Conservation (phyloP, 2,888 invertebrate species). For the Calliphora vomitoria region DNA sequence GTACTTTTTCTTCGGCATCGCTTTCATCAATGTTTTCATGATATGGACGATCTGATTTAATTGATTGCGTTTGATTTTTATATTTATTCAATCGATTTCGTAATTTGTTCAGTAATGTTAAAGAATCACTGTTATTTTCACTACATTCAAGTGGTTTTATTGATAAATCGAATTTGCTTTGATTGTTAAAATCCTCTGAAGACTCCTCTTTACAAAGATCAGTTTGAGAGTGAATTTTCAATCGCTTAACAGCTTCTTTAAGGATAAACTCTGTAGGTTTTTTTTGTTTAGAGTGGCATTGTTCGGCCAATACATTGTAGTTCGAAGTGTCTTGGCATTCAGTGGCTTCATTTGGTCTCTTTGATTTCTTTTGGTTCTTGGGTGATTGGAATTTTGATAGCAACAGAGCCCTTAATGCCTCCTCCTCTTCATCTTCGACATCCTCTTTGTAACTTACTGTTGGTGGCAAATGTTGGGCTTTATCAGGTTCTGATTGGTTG, state of each 20-base stretch:
- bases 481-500: neutral
- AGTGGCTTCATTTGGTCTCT: neutral
- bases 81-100: slow-evolving; percentile 1
- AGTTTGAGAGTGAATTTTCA: slow-evolving; percentile 74
- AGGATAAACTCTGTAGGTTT: slow-evolving; percentile 79
- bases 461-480: neutral
- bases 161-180: neutral
- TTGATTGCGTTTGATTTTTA: slow-evolving; percentile 15
- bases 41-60: neutral
- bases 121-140: neutral
- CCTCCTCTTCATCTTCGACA: slow-evolving; percentile 80
- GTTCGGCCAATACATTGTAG: neutral
- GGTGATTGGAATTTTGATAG: slow-evolving; percentile 78
- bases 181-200: neutral
- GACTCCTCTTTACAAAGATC: slow-evolving; percentile 23
- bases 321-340: neutral
- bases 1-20: neutral
- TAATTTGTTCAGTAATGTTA: slow-evolving; percentile 7
- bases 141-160: neutral
- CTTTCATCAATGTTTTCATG: neutral
- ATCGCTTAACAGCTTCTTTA: slow-evolving; percentile 82
- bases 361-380: slow-evolving; percentile 74
- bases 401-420: slow-evolving; percentile 81
- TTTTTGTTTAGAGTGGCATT: neutral
- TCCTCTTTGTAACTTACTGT: slow-evolving; percentile 43